These are phyloP conservation scores for Scyliorhinus canicula DNA, from an alignment of 2,797 vertebrate genomes.

Conservation along the genomic window DNA sequence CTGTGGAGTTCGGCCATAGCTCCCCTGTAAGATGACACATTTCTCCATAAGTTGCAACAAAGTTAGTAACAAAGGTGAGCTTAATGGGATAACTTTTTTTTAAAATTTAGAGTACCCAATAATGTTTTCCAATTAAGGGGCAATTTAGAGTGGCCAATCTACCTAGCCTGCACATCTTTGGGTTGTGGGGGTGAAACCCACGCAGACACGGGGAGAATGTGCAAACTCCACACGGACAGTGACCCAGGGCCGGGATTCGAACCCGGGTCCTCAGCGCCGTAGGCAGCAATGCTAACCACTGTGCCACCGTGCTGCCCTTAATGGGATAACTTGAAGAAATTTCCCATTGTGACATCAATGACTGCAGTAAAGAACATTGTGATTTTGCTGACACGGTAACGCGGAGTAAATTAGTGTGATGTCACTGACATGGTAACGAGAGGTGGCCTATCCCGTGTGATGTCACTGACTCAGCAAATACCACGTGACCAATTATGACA, in stretches of 20 bases:
- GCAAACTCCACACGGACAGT: too few species aligned
- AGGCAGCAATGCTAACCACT: too few species aligned
- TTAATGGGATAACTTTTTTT: too few species aligned
- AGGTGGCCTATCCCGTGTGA: neutral
- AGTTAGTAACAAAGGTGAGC: neutral
- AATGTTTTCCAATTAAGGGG: too few species aligned
- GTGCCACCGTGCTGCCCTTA: too few species aligned
- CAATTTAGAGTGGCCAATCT: too few species aligned
- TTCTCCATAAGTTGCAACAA: neutral
- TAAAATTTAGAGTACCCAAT: too few species aligned
- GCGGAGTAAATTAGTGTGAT: neutral
- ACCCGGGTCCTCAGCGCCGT: too few species aligned
- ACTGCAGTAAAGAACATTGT: neutral
- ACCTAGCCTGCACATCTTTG: too few species aligned
- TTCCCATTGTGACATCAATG: neutral
- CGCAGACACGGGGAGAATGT: too few species aligned
- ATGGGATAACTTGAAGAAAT: neutral
- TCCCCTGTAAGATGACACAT: neutral
- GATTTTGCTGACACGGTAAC: neutral
- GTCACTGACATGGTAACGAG: neutral
- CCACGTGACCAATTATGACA: neutral
- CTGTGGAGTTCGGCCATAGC: neutral
- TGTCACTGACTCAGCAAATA: neutral
- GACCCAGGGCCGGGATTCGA: too few species aligned
- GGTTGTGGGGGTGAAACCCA: too few species aligned